Evolutionary conservation across 2,113 vertebrate genomes (phyloP), one percentile per base, ranked within the genome.

Genomic region (Pheucticus melanocephalus): DNA sequence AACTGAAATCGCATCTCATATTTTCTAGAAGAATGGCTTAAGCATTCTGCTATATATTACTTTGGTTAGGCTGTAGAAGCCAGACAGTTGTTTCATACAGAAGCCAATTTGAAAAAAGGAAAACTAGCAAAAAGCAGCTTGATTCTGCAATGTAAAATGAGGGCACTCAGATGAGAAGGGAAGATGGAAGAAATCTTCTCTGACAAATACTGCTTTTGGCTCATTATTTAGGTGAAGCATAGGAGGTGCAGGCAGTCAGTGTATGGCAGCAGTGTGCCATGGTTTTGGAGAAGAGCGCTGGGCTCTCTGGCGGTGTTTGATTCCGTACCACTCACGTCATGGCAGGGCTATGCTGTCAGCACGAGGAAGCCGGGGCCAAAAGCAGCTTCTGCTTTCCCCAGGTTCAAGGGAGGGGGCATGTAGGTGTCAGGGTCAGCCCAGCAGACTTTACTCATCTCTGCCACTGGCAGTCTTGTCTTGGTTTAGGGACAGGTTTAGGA

Each of bases 341-440:
- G 18, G 21, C 0, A 0, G 13, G 25, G 37, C 31, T 2, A 0
- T 66, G 71, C 21, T 66, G 31, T 27, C 17, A 27, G 53, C 61
- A 57, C 0, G 0, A 68, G 61, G 51, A 35, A 42, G 10, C 24
- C 0, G 3, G 11, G 20, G 16, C 25, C 2, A 1, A 17, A 66
- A 44, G 13, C 14, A 85, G 50, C 14, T 51, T 68, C 50, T 51
- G 27, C 2, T 7, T 44, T 59, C 68, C 37, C 44, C 1, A 1
- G 27, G 27, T 15, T 37, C 8, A 9, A 8, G 27, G 53, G 22
- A 77, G 5, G 27, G n/a, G 5, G 2, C 9, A 3, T 66, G 31
- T 14, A 66, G 35, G 22, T 68, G 35, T 60, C 11, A 68, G 45
- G 33, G 27, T 51, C 53, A 51, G 37, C 53, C 27, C 11, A 20